A percentile compares a stretch with the other conserved stretches of the same genome.
Evolutionary conservation across 2,113 vertebrate genomes (phyloP).

Genomic region (Festucalex cinctus): DNA sequence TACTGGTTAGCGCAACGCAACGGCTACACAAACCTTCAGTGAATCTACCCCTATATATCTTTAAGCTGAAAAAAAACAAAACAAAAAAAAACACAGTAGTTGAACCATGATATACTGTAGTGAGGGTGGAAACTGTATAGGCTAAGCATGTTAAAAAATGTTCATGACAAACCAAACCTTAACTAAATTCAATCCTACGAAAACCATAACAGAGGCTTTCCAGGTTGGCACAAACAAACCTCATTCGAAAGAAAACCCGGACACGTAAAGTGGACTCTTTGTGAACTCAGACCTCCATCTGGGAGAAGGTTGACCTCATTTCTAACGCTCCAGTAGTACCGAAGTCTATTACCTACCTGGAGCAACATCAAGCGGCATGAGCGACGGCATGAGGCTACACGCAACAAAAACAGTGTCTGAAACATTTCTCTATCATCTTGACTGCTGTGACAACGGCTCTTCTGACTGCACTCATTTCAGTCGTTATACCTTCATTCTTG

Average conservation of each 20-base stretch:
- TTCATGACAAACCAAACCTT: too few species aligned
- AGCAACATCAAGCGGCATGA: background rate
- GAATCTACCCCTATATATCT: too few species aligned
- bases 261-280: background rate
- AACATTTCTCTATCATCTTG: background rate
- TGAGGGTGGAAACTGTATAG: too few species aligned
- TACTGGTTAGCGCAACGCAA: too few species aligned
- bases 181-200: too few species aligned
- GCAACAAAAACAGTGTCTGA: background rate
- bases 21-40: too few species aligned
- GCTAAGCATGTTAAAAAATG: too few species aligned
- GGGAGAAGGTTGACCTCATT: constrained; percentile 37
- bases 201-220: too few species aligned
- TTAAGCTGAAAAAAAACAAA: too few species aligned
- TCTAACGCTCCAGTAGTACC: constrained; percentile 19
- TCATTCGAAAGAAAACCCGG: background rate
- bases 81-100: too few species aligned
- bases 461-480: background rate
- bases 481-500: background rate
- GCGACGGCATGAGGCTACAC: background rate
- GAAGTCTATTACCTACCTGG: constrained; percentile 8
- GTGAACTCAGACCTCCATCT: constrained; percentile 19
- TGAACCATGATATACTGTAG: too few species aligned
- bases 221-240: background rate
- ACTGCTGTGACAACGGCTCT: background rate